Base-by-base conservation (phyloP, 2,797 vertebrate genomes). In the Sebastes vulpes region DNA sequence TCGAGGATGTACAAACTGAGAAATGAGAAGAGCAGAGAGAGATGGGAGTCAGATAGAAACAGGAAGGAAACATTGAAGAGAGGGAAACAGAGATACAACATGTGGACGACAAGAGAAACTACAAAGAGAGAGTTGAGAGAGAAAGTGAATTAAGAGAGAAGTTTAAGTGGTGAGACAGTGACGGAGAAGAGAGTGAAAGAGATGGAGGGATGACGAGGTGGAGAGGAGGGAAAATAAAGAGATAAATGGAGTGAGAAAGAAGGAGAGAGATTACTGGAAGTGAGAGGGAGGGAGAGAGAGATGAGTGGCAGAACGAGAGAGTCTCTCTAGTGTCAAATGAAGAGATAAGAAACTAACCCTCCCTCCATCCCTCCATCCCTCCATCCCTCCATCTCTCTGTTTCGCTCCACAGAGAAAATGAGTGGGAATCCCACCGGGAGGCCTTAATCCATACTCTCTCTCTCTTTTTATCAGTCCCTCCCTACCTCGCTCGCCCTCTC, bases 381-480 rank as follows among this genome's bases (percentile, higher is more conserved):
- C 25, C 25, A 26, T 26, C 25, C 38, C 58, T 71, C 82, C 76
- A 69, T 89, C 88, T 76, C 77, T 75, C 65, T 68, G 83, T 79
- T 84, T 90, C 77, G 66, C 90, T 93, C 82, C 64, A 75, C 76
- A 75, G 89, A 90, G 86, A 91, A 90, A 88, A 91, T 87, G 75
- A 89, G 85, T 83, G 87, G 86, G 81, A 75, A 91, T 82, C 82
- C 86, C 88, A 69, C 72, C 2, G 82, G 89, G 87, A 82, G 72
- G 65, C 50, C 75, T 77, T 90, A 90, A 92, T 90, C 84, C 88
- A 88, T 83, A 79, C 59, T 65, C 28, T n/a, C 73, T 29, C 82
- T 58, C 63, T 60, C 50, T 57, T 70, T 66, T 35, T 50, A 48
- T 68, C 32, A 20, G 28, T 65, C 42, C 60, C 46, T 38, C 14